phyloP scores from a whole-genome alignment of 2,113 vertebrate genomes.

The Stomatorhinus ivindoensis region DNA sequence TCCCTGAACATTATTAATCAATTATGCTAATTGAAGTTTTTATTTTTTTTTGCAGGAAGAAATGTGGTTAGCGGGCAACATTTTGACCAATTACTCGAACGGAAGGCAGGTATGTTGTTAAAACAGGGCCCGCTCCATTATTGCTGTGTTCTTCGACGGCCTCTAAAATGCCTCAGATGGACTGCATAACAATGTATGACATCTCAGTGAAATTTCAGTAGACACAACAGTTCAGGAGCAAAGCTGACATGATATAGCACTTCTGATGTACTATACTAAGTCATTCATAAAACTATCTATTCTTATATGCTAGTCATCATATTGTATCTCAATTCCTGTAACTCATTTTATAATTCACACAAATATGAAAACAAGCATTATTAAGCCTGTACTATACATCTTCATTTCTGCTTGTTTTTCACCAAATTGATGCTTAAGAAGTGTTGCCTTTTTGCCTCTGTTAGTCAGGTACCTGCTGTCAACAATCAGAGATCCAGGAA shows the following conservation, averaged over 20 bases:
- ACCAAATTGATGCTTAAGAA: neutral
- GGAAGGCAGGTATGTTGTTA: neutral
- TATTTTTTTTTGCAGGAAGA: neutral
- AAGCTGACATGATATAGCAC: neutral
- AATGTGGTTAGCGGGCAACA: neutral
- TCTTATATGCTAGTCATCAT: neutral
- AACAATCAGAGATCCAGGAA: neutral
- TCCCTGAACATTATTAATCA: neutral
- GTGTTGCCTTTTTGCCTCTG: neutral
- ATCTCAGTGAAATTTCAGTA: neutral
- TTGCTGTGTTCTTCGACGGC: neutral
- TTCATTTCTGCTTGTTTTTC: neutral
- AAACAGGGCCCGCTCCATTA: neutral
- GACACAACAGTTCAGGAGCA: neutral
- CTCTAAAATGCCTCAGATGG: neutral
- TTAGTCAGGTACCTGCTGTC: neutral
- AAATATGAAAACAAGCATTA: neutral
- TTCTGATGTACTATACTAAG: neutral
- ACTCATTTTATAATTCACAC: neutral
- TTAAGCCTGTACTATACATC: neutral
- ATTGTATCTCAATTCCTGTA: neutral
- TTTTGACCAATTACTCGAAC: neutral
- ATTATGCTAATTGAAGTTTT: neutral
- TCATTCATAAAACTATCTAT: neutral
- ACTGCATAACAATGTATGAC: neutral